These are phyloP conservation scores for Hyles euphorbiae DNA, from an alignment of 1,140 invertebrate genomes.

Conservation along the genomic window DNA sequence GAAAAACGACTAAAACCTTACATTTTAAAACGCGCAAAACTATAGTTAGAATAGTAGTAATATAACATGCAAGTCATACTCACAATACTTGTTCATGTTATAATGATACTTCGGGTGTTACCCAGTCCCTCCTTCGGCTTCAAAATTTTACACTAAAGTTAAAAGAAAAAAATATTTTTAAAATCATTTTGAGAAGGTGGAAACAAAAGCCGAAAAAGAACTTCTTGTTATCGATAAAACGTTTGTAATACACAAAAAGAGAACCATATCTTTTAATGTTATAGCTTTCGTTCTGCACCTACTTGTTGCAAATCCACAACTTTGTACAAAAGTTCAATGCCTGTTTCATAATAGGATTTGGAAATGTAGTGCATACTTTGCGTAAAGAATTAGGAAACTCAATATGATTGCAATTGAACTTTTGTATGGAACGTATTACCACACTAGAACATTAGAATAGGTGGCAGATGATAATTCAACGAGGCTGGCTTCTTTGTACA, in stretches of 20 bases:
- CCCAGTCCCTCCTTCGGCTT: conserved; percentile 38
- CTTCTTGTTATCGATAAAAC: too few species aligned
- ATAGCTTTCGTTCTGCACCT: conserved; percentile 16
- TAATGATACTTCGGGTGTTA: conserved; percentile 34
- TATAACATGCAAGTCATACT: conserved; percentile 30
- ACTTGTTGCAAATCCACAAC: conserved; percentile 30
- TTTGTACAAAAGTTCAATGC: conserved; percentile 61
- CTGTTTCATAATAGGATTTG: conserved; percentile 15
- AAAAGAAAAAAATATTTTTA: conserved; percentile 38
- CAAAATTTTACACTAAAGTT: conserved; percentile 49
- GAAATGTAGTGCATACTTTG: not conserved
- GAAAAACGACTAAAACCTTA: not conserved
- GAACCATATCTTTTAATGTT: too few species aligned
- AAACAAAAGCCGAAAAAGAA: conserved; percentile 7
- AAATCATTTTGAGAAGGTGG: conserved; percentile 14
- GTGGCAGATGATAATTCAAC: conserved; percentile 30
- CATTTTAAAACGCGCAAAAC: not conserved
- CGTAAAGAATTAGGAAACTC: not conserved
- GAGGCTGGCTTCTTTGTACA: conserved; percentile 55
- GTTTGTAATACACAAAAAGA: too few species aligned
- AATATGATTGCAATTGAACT: conserved; percentile 34
- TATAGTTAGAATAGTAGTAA: not conserved
- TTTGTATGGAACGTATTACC: conserved; percentile 22
- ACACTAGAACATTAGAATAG: conserved; percentile 11
- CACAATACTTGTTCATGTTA: conserved; percentile 56